A percentile compares a stretch with the other conserved stretches of the same genome.
Evolutionary conservation across 2,113 vertebrate genomes (phyloP).

Genomic region (Neolamprologus falcicula): DNA sequence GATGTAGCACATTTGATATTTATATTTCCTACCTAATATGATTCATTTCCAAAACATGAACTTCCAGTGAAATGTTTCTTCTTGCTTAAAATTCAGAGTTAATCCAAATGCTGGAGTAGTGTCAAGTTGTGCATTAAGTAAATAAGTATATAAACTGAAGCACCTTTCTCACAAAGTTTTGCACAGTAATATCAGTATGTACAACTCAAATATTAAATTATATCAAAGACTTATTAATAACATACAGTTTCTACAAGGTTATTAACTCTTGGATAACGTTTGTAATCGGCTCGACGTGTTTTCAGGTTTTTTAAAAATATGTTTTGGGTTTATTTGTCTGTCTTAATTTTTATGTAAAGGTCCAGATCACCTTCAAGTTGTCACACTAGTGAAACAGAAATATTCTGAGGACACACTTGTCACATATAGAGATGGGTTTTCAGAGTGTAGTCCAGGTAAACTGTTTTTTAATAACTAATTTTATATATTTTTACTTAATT

Average conservation of each 20-base stretch:
- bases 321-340: not conserved
- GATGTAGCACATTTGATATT: not conserved
- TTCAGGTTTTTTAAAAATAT: accelerated
- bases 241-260: accelerated
- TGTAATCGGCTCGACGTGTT: accelerated
- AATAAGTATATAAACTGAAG: not conserved
- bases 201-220: not conserved
- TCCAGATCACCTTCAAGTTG: not conserved
- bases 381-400: not conserved
- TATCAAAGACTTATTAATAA: not conserved
- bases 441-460: not conserved
- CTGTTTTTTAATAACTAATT: not conserved
- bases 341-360: not conserved
- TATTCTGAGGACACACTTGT: not conserved
- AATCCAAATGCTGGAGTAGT: not conserved
- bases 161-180: not conserved
- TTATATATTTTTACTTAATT: not conserved
- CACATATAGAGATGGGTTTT: not conserved
- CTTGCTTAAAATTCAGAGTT: accelerated
- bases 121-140: not conserved
- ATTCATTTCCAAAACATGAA: no score
- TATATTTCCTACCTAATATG: not conserved
- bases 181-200: not conserved
- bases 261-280: not conserved
- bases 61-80: not conserved